Evolutionary conservation across 1,140 invertebrate species (phyloP), one percentile per base, ranked within the genome.

Genomic region (Oryzaephilus surinamensis): DNA sequence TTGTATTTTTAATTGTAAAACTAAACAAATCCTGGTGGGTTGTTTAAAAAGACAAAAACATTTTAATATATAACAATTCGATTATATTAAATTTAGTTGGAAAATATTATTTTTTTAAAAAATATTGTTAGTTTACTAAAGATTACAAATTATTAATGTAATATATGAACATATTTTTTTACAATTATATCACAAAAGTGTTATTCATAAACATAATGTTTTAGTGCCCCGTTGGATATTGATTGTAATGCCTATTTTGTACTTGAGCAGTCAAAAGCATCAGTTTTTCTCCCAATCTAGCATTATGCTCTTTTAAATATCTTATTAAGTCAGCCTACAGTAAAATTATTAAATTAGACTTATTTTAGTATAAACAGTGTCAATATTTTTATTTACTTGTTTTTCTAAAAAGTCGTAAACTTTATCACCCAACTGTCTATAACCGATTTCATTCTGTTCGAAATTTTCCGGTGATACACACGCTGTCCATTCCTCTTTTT

Each of bases 351-450:
- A 27, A 12, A 30, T 44, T 38, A 29, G 3, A 38, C 41, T 19
- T 37, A 29, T 28, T 10, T 20, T 7, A 38, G 10, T 4, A 16
- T 13, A 41, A 16, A 32, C 20, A 13, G 31, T 18, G 15, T 19
- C 18, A 39, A 32, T 17, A 18, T 47, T 44, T 61, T 72, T 58
- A n/a, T n/a, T n/a, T n/a, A n/a, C n/a, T n/a, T 80, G 77, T 50
- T 77, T 76, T 55, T 79, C 74, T 23, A 79, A 61, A 32, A 80
- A 64, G 36, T 79, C 76, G 16, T 67, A 64, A 3, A 73, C 55
- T 52, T 73, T 69, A 14, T 67, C 66, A 31, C 66, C 70, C 29
- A 62, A 64, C 45, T 69, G 66, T 48, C 65, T 66, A 24, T 70
- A 72, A 6, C 75, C 74, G 32, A 77, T 57, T 49, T 75, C 74